A percentile compares a stretch with the other conserved stretches of the same genome.
Evolutionary conservation across 1,140 invertebrate genomes (phyloP).

Genomic region (Nebria ingens): DNA sequence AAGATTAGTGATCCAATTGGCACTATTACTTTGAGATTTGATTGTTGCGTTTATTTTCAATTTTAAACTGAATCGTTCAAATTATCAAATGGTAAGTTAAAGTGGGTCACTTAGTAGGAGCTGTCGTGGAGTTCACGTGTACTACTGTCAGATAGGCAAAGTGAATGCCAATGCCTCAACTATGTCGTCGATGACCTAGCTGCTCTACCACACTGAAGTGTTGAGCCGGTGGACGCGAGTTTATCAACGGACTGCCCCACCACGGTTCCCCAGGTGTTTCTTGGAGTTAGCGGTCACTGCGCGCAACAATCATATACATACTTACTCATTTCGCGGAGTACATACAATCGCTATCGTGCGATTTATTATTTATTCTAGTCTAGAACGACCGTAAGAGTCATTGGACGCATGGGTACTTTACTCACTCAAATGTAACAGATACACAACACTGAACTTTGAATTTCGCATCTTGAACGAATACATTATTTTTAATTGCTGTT

Average conservation of each 20-base stretch:
- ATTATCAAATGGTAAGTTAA: neutral
- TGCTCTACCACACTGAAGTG: neutral
- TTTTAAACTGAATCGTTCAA: neutral
- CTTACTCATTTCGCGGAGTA: neutral
- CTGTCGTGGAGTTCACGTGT: neutral
- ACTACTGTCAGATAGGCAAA: neutral
- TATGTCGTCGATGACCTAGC: neutral
- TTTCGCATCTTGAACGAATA: too few relatives aligned
- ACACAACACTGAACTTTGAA: too few relatives aligned
- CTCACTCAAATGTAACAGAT: too few relatives aligned
- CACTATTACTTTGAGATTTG: too few relatives aligned
- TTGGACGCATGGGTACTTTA: too few relatives aligned
- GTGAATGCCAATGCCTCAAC: slow-evolving; percentile 6
- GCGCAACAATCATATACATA: neutral
- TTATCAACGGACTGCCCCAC: neutral
- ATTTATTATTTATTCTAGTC: too few relatives aligned
- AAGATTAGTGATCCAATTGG: too few relatives aligned
- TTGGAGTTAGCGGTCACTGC: neutral
- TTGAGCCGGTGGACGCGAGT: neutral
- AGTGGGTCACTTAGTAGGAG: neutral
- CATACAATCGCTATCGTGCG: neutral
- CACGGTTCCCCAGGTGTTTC: neutral
- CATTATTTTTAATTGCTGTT: too few relatives aligned
- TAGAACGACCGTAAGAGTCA: neutral
- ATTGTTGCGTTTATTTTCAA: too few relatives aligned